Base-by-base conservation (phyloP, 2,888 invertebrate genomes). In the Bembecia ichneumoniformis region DNA sequence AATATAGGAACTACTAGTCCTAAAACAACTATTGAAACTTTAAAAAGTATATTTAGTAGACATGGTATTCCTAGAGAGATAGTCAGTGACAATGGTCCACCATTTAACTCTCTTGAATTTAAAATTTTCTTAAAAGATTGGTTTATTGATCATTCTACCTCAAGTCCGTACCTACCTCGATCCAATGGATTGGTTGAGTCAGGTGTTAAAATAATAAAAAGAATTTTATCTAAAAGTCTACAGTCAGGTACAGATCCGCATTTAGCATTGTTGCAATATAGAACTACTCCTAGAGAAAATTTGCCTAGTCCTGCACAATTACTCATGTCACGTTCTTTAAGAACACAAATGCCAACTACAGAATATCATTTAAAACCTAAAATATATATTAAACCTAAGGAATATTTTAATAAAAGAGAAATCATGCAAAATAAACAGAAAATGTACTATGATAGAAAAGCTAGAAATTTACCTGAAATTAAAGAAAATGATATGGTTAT, bases 1-100 rank as follows among this genome's bases (percentile, higher is more conserved):
- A 7, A 35, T 11, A n/a, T 55, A 11, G 44, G 40, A 49, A 52
- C 44, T 47, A 49, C 48, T 35, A 52, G 46, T 36, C 43, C 51
- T 52, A 51, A 49, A n/a, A 51, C 47, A 47, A 48, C 54, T 15
- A 51, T 51, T 48, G 16, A 34, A 35, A 10, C n/a, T 40, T 40
- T 53, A 16, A 53, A 55, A 50, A 40, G 35, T 47, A 51, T 55
- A 40, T 54, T 56, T 49, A 51, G 51, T 49, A 14, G 55, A 11
- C 54, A 57, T 54, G 56, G 58, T 40, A 60, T 58, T 3, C 56
- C 58, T 46, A 47, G 53, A 13, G 43, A 48, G n/a, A n/a, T 59
- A 47, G 46, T 60, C 14, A 47, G 50, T 36, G 58, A 60, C 35
- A 56, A 56, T 52, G 57, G 58, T 3, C 57, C 60, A 43, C 58